Evolutionary conservation across 64 coral and sea anemone genomes (phyloP), one percentile per base, ranked within the genome.

Genomic region (Pocillopora damicornis): DNA sequence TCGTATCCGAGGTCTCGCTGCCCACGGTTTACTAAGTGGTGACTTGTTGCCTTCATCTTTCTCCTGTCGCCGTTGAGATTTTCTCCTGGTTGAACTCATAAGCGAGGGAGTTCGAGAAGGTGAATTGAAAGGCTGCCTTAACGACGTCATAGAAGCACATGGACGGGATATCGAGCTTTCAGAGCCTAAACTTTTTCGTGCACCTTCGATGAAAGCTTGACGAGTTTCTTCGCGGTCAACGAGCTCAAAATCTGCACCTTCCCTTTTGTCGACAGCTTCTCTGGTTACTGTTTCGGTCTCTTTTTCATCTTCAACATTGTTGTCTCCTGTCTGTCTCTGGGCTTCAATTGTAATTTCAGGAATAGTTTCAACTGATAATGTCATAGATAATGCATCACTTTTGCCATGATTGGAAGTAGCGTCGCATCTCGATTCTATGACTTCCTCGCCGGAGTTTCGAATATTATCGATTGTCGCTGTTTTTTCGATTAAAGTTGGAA

Each of bases 41-140:
- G 38, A 26, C 15, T 85, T 68, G 18, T 72, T 73, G 4, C 58
- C 37, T 36, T 86, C 62, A 17, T 60, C 18, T 22, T 51, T 51
- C 42, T 26, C 38, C 59, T 63, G 56, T 60, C 80, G 37, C 4
- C 84, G 75, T 17, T 87, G 75, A 16, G 90, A 92, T 26, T 77
- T 92, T 63, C 83, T 58, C 60, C 35, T 87, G 42, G 76, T 64
- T 11, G 90, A 92, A 59, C 73, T 79, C 90, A 92, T 87, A 12
- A 92, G 74, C 15, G 90, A 92, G 0, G 90, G 90, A 18, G 82
- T 75, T 11, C 83, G 75, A 15, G 42, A 61, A 25, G 80, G 25
- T 1, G 83, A 79, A 17, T 14, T 87, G 35, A 86, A 86, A 37
- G 76, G 76, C 16, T 18, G 35, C 20, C 34, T 63, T 7, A 92